Evolutionary conservation across 2,888 invertebrate species (phyloP).

Genomic region (Salticus scenicus): DNA sequence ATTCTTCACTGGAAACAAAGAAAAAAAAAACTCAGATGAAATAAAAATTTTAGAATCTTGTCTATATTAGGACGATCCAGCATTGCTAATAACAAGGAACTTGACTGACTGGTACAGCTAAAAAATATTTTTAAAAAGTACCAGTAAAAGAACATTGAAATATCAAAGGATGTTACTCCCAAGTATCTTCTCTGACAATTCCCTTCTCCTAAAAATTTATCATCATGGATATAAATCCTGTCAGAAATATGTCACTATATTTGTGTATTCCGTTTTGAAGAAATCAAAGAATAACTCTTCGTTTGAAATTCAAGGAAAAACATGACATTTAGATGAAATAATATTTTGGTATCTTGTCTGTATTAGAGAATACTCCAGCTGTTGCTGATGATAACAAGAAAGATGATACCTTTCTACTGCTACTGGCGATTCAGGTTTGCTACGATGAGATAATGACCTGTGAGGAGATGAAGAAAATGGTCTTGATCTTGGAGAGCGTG

Average conservation of each 20-base stretch:
- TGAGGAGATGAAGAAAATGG: constrained; percentile 41
- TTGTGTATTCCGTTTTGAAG: background rate
- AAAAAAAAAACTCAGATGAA: too few species aligned
- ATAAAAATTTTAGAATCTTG: too few species aligned
- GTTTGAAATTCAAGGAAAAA: background rate
- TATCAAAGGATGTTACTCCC: too few species aligned
- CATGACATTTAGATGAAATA: background rate
- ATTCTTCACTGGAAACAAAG: too few species aligned
- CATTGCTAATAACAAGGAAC: too few species aligned
- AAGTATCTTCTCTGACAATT: too few species aligned
- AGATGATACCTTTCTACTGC: constrained; percentile 59
- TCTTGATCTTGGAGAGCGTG: constrained; percentile 15
- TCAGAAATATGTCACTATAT: background rate
- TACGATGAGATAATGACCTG: constrained; percentile 44
- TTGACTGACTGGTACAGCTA: too few species aligned
- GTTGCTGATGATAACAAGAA: constrained; percentile 4
- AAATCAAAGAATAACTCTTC: background rate
- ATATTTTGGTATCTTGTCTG: background rate
- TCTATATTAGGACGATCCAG: too few species aligned
- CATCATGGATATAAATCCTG: too few species aligned
- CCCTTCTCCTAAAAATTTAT: too few species aligned
- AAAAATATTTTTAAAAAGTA: too few species aligned
- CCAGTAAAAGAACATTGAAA: too few species aligned
- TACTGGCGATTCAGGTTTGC: constrained; percentile 38
- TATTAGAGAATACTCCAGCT: background rate